Evolutionary conservation across 2,888 invertebrate species (phyloP), one percentile per base, ranked within the genome.

Genomic region (Aproaerema taeniolella): DNA sequence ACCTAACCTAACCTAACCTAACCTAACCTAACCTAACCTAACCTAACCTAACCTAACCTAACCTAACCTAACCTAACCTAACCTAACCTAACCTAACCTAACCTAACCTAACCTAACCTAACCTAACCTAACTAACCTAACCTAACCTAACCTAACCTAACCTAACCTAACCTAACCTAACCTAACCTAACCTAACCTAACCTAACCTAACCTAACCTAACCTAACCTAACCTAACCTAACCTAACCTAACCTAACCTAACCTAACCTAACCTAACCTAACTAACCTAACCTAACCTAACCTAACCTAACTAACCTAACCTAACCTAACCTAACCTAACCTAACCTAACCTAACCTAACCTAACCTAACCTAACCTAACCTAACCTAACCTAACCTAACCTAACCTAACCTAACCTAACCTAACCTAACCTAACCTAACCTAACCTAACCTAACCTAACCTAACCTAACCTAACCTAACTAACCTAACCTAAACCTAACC

Each of bases 151-250:
- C 46, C 47, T 45, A 44, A 50, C 44, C 47, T 47, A 46, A 48
- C 46, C 46, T 43, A 46, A 48, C 46, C 50, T 46, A 50, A 45
- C 47, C 50, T 47, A 50, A 47, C 50, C 47, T 47, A 50, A 49
- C 49, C 50, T 47, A 49, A 50, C 47, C 50, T 50, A 50, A 50
- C 50, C 50, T 45, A 47, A 50, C 47, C 50, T 46, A 47, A 47
- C 47, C 50, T 45, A 47, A 47, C 47, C 47, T 42, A 47, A 44
- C 45, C 50, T 44, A 45, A 45, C 43, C 45, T 42, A 40, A 46
- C 39, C 45, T 45, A 45, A 47, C 46, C 49, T 43, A 47, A 50
- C 47, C 47, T 44, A 47, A 46, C 47, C 46, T 46, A 48, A 48
- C 46, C 46, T 45, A 48, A 50, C 47, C 49, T 46, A 49, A 49